Base-by-base conservation (phyloP, 2,888 invertebrate species). In the Orthosia gothica region DNA sequence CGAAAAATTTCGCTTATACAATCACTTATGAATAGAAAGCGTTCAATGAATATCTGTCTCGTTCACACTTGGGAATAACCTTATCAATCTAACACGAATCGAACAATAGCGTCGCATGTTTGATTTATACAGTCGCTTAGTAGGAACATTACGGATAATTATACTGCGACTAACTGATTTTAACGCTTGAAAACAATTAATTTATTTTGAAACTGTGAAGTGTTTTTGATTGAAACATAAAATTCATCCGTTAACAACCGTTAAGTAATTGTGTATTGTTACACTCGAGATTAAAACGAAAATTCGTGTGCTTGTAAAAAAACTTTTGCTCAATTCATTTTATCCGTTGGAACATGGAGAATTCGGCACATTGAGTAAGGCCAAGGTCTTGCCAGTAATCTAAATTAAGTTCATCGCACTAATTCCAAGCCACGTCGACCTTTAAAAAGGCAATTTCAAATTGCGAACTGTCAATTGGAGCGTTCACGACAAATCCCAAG, bases 81-180 rank as follows among this genome's bases (percentile, higher is more conserved):
- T 95, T 95, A 96, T 96, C 96, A 96, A 96, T 96, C 95, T 95
- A 95, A 94, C 95, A 92, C 94, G 95, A 96, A 95, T 96, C 96
- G 96, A 96, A 96, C 96, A 96, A 96, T 95, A 96, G 96, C 94
- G 92, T 94, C 95, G 94, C 95, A 94, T 96, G 95, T 96, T 96
- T 96, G 96, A 96, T 96, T 96, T 96, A 96, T 96, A 95, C 94
- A 95, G 93, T 95, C 96, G 96, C 96, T 96, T 96, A 96, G 96
- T 95, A 95, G 94, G 94, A 96, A 95, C 95, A 96, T 96, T 96
- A 95, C 94, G 93, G 94, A 94, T 96, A 96, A 96, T 96, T 95
- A 96, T 96, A 95, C 93, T 83, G 83, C 89, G 94, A 95, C 92
- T 89, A 85, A 84, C 77, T 83, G 79, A 87, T 90, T 83, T 95